Evolutionary conservation across 2,797 vertebrate species (phyloP).

Genomic region (Podarcis siculus): DNA sequence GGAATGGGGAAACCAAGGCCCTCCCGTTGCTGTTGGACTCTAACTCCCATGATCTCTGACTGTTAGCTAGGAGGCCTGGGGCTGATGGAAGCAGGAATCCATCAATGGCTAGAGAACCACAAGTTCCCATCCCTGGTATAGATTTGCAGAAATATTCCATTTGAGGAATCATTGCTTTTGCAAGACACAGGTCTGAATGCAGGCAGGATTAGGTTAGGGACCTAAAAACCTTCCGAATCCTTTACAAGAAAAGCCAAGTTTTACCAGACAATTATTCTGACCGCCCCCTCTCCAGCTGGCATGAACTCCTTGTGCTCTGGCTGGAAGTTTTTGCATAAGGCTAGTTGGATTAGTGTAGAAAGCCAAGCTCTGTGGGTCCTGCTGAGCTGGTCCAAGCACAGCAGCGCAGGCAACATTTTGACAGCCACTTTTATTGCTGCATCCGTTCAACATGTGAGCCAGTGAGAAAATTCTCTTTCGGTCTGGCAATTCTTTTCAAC

Average conservation of each 20-base stretch:
- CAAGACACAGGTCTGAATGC: slow-evolving; percentile 60
- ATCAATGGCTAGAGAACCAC: no score
- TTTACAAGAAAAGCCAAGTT: slow-evolving; percentile 1
- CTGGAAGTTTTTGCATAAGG: slow-evolving; percentile 28
- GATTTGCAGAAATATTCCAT: slow-evolving; percentile 55
- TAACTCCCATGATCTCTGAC: no score
- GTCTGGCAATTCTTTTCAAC: background rate
- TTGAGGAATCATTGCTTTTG: slow-evolving; percentile 49
- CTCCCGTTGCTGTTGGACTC: no score
- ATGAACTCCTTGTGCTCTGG: background rate
- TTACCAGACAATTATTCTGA: slow-evolving; percentile 49
- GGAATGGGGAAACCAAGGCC: no score
- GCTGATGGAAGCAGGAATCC: no score
- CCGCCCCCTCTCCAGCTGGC: background rate
- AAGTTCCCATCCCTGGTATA: background rate
- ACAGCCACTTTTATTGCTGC: background rate
- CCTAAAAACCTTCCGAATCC: slow-evolving; percentile 47
- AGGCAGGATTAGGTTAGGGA: slow-evolving; percentile 56
- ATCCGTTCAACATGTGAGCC: background rate
- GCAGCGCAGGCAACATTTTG: background rate
- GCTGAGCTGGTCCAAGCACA: background rate
- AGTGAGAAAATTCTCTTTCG: slow-evolving; percentile 2
- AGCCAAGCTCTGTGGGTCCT: background rate
- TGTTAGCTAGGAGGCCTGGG: no score
- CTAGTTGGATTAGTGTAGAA: slow-evolving; percentile 20